Evolutionary conservation across 2,113 vertebrate genomes (phyloP), one percentile per base, ranked within the genome.

Genomic region (Erinaceus europaeus): DNA sequence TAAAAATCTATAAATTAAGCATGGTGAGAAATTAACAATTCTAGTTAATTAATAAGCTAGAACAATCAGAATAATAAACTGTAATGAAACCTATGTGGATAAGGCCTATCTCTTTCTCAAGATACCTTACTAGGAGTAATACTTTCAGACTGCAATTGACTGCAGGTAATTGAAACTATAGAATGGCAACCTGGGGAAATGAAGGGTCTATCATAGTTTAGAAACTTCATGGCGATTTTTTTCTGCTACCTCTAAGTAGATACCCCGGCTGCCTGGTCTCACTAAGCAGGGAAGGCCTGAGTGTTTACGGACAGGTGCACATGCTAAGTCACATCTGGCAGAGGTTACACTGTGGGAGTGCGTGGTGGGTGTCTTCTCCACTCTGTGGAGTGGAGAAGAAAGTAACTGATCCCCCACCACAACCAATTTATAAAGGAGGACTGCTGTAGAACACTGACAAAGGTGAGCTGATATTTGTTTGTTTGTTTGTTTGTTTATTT

Each of bases 361-460:
- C 0, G 0, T 20, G 32, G 25, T 38, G 13, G 23, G 32, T 38
- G n/a, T n/a, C n/a, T n/a, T n/a, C n/a, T n/a, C n/a, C n/a, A n/a
- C 44, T 21, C 0, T 0, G 15, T 11, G 50, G 38, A 21, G 0
- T 57, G 23, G n/a, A 71, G 88, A 48, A 84, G 42, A 53, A 81
- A 65, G 65, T 12, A 79, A 42, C 23, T 25, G 2, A n/a, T 57
- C 38, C 50, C 78, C 75, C 46, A 32, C 9, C 20, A 72, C 14
- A 57, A 11, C 57, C 4, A 29, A 42, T 27, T 85, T 36, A 86
- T 72, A 55, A 42, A 73, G 36, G n/a, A 88, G 62, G 4, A 29
- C 3, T 36, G 8, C 11, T 14, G 18, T n/a, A n/a, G n/a, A n/a
- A n/a, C n/a, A n/a, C n/a, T n/a, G n/a, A n/a, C n/a, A n/a, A n/a